Base-by-base conservation (phyloP, 2,113 vertebrate species). In the Fregata magnificens region DNA sequence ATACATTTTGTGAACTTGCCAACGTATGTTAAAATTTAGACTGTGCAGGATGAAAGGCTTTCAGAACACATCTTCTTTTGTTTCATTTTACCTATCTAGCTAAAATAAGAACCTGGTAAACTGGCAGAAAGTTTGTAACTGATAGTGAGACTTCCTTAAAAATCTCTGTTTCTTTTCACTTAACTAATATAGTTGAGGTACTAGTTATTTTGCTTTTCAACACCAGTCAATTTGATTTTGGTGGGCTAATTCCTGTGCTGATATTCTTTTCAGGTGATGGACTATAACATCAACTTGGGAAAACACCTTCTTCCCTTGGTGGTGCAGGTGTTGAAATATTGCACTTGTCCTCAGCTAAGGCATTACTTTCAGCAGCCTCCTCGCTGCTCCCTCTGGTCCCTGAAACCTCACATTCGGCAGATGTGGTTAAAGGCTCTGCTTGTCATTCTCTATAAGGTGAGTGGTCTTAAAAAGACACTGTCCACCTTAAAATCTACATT, bases 301-400 rank as follows among this genome's bases (percentile, higher is more conserved):
- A 99, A 99, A 97, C 99, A 99, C 96, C 98, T 99, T 95, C 99
- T 99, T 86, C 99, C 99, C 62, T 98, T 99, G 96, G 99, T 99
- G 98, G 99, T 99, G 63, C 99, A 99, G 97, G 99, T 99, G 90
- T 97, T 99, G 95, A 99, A 99, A 97, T 99, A 99, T 73, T 99
- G 99, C 97, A 98, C 98, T 15, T 99, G 99, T 97, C 99, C 99
- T 72, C 99, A 99, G 97, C 98, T 99, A 12, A 99, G 99, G 80
- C 99, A 99, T 96, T 99, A 99, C 96, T 99, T 99, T 96, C 99
- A 99, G 98, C 99, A 99, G 97, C 99, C 99, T 4, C 99, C 99
- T 47, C 99, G 99, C 59, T 99, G 99, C 88, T 99, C 99, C 61
- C 98, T 99, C 42, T 99, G 99, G 99, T 99, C 99, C 55, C 97